These are phyloP conservation scores for Caranx ignobilis DNA, from an alignment of 2,113 vertebrate species.

Conservation along the genomic window DNA sequence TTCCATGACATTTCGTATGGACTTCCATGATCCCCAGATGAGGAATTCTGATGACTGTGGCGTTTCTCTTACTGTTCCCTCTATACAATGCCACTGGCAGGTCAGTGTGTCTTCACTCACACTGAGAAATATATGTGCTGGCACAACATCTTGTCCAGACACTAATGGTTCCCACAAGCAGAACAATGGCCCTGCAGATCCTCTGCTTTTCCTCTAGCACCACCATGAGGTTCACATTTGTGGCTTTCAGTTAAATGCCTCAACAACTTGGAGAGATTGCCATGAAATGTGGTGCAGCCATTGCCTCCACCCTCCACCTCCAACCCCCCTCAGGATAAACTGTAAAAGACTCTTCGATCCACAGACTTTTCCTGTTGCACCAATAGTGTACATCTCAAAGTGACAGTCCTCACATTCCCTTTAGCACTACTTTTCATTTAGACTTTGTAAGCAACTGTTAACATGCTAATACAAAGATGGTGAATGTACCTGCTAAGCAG, in stretches of 20 bases:
- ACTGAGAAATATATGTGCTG: background rate
- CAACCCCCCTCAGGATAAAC: no score
- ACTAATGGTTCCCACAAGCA: slow-evolving; percentile 6
- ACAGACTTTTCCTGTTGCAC: no score
- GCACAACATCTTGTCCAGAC: background rate
- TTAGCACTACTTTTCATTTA: no score
- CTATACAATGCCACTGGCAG: background rate
- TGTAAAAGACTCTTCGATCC: no score
- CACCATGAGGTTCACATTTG: slow-evolving; percentile 8
- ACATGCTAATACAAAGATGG: background rate
- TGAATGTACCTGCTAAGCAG: background rate
- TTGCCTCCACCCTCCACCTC: no score
- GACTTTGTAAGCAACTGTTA: background rate
- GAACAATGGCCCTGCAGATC: background rate
- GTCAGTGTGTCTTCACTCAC: background rate
- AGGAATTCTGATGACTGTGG: background rate
- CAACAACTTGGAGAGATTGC: background rate
- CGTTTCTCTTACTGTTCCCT: background rate
- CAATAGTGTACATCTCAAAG: no score
- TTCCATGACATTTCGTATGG: background rate
- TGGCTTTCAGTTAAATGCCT: background rate
- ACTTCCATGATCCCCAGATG: background rate
- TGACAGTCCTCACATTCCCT: no score
- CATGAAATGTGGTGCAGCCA: no score
- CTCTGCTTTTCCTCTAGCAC: background rate